A percentile compares a stretch with the other conserved stretches of the same genome.
These are phyloP conservation scores for Lutra lutra DNA, from an alignment of 2,797 vertebrate genomes.

Conservation along the genomic window DNA sequence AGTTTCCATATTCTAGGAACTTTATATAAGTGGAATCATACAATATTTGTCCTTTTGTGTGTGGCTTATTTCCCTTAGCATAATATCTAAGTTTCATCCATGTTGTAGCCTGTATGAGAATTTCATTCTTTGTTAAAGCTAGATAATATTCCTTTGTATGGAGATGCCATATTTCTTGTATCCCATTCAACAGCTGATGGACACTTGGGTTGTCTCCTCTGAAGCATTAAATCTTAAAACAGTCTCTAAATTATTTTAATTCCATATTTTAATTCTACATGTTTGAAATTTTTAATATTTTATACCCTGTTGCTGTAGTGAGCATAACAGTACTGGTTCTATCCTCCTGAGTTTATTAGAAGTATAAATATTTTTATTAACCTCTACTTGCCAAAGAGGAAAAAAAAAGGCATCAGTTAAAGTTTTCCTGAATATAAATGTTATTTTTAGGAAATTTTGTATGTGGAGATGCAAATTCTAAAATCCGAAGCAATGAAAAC, in stretches of 20 bases:
- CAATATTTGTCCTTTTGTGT: not conserved
- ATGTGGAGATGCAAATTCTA: not conserved
- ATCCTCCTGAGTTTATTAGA: not conserved
- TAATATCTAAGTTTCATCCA: not conserved
- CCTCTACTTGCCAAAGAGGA: not conserved
- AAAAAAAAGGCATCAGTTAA: not conserved
- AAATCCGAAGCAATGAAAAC: not conserved
- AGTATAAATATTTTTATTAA: slow-evolving; percentile 22
- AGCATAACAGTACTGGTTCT: not conserved
- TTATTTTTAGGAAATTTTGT: not conserved
- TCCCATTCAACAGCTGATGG: not conserved
- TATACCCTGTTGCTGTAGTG: not conserved
- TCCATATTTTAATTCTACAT: not conserved
- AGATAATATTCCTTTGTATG: not conserved
- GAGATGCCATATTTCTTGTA: not conserved
- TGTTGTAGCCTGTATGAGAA: not conserved
- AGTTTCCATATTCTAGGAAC: not conserved
- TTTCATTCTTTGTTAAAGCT: not conserved
- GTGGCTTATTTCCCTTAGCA: not conserved
- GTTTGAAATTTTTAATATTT: slow-evolving; percentile 21
- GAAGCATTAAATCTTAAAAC: not conserved
- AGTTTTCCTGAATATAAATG: not conserved
- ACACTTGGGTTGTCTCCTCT: not conserved
- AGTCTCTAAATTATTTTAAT: not conserved
- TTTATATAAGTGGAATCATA: not conserved